These are phyloP conservation scores for Astur gentilis DNA, from an alignment of 2,113 vertebrate genomes.

Conservation along the genomic window DNA sequence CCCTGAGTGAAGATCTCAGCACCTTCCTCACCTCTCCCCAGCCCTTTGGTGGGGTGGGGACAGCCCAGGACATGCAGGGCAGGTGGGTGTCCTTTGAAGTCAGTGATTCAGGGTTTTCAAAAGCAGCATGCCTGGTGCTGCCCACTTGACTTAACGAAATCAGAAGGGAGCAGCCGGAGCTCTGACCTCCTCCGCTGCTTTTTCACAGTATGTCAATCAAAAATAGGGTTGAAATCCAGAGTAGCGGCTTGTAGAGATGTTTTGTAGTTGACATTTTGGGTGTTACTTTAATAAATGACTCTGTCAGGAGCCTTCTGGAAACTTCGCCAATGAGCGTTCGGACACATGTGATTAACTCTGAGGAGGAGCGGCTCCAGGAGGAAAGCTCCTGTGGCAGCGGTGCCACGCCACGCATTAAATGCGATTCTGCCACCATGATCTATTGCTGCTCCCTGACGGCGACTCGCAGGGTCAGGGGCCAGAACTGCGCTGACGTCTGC, in stretches of 20 bases:
- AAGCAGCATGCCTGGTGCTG: rapidly evolving
- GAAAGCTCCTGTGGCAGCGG: neutral
- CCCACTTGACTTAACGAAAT: rapidly evolving
- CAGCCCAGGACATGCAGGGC: rapidly evolving
- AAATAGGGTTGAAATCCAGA: rapidly evolving
- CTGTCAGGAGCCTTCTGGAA: neutral
- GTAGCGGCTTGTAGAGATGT: neutral
- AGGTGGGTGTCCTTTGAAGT: rapidly evolving
- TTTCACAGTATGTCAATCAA: neutral
- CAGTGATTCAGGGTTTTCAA: rapidly evolving
- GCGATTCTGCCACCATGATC: neutral
- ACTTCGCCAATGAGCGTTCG: rapidly evolving
- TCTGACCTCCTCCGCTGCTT: neutral
- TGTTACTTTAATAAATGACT: neutral
- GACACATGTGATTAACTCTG: neutral
- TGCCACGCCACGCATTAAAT: neutral
- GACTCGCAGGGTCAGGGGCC: neutral
- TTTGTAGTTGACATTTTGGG: neutral
- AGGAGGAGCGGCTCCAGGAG: neutral
- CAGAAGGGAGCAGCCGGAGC: neutral
- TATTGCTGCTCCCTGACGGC: neutral
- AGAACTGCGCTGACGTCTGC: neutral
- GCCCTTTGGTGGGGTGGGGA: neutral
- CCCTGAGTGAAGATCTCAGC: neutral
- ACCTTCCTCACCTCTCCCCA: neutral